Conservation (phyloP, 2,797 vertebrate species). For the Oreochromis grahami region DNA sequence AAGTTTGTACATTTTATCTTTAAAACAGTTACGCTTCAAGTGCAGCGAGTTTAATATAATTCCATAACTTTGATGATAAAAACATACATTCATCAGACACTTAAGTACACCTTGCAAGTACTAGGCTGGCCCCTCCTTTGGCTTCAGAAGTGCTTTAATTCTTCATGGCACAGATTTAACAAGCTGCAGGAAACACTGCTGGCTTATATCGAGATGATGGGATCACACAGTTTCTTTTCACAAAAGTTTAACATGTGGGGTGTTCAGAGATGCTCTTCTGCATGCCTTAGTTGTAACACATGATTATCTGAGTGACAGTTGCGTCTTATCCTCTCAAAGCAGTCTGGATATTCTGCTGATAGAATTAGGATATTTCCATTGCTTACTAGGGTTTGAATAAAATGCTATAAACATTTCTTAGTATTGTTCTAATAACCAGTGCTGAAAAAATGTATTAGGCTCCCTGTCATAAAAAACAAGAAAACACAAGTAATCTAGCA, state of each 20-base stretch:
- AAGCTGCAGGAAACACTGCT: background rate
- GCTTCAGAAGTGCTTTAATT: background rate
- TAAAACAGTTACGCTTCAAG: background rate
- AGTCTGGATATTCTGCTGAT: background rate
- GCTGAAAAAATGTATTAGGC: background rate
- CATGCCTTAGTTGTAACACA: rapidly evolving
- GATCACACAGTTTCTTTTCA: rapidly evolving
- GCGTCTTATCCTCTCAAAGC: background rate
- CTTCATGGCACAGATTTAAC: background rate
- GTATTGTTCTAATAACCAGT: rapidly evolving
- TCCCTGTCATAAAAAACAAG: background rate
- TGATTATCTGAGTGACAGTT: background rate
- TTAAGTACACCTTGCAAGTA: background rate
- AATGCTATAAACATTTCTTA: background rate
- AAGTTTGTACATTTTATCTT: background rate
- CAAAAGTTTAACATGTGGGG: rapidly evolving
- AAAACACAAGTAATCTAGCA: background rate
- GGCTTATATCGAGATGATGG: background rate
- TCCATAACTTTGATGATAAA: background rate
- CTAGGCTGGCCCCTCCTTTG: rapidly evolving
- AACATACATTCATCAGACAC: background rate
- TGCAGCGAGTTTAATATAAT: background rate
- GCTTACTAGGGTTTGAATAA: rapidly evolving
- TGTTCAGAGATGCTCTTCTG: background rate
- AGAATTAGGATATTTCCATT: background rate